Conservation (phyloP, 2,113 vertebrate genomes). For the Chroicocephalus ridibundus region DNA sequence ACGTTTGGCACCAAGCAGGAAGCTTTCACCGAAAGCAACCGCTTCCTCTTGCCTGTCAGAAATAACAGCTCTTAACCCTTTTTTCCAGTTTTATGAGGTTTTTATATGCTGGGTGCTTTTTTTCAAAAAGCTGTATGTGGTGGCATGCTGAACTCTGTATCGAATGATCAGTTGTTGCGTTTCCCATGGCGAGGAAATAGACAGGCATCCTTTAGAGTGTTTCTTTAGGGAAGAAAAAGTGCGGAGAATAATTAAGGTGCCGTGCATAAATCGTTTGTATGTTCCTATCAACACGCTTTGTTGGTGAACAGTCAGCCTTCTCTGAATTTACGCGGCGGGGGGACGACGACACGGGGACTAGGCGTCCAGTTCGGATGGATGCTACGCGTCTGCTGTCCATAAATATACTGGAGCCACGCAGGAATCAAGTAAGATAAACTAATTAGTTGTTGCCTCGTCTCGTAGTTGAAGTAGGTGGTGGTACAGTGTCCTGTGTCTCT, state of each 20-base stretch:
- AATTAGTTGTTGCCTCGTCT: neutral
- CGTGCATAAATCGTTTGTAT: rapidly evolving
- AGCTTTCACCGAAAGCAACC: neutral
- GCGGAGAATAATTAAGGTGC: neutral
- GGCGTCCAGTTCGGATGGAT: neutral
- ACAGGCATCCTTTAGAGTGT: rapidly evolving
- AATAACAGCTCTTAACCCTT: neutral
- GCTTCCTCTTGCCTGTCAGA: neutral
- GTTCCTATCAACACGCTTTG: rapidly evolving
- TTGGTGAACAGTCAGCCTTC: neutral
- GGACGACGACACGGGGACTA: too few relatives aligned
- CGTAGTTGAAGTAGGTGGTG: neutral
- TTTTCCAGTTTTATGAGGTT: neutral
- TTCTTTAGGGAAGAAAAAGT: neutral
- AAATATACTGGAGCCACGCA: rapidly evolving
- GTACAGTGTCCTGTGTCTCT: neutral
- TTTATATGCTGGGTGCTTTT: rapidly evolving
- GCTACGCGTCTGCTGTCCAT: rapidly evolving
- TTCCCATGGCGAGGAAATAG: neutral
- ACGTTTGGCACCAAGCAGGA: neutral
- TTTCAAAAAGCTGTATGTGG: rapidly evolving
- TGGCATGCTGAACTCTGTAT: neutral
- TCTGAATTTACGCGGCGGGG: rapidly evolving
- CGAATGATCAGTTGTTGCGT: neutral
- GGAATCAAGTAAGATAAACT: neutral